phyloP scores from a whole-genome alignment of 2,797 vertebrate genomes.

The Bradypodion ventrale region DNA sequence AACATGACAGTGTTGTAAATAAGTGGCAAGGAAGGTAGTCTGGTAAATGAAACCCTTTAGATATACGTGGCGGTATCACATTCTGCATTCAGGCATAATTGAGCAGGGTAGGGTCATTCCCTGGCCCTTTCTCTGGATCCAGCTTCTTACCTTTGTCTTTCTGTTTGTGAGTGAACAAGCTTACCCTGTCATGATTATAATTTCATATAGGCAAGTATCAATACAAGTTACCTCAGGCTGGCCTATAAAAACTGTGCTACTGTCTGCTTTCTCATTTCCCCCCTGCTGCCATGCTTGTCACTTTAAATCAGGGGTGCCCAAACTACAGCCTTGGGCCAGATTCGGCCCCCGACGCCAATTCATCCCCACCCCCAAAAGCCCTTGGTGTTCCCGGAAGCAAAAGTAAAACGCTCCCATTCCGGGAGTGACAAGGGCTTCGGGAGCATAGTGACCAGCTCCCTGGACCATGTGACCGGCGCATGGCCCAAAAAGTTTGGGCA shows the following conservation, averaged over 20 bases:
- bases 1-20: background rate
- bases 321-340: no score
- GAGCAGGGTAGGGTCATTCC: background rate
- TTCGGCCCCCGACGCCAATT: no score
- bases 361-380: no score
- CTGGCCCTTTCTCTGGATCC: no score
- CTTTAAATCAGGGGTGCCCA: no score
- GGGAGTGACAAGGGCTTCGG: no score
- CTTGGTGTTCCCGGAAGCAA: no score
- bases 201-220: slow-evolving; percentile 1
- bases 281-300: slow-evolving; percentile 7
- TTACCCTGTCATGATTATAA: background rate
- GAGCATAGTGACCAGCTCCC: no score
- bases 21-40: background rate
- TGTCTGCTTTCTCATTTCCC: background rate
- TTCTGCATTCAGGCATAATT: background rate
- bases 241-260: slow-evolving; percentile 16
- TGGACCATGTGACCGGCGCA: no score
- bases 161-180: background rate
- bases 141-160: background rate
- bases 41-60: background rate
- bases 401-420: no score
- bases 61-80: background rate
- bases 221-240: slow-evolving; percentile 2
- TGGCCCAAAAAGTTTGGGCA: no score